These are phyloP conservation scores for Anas platyrhynchos DNA, from an alignment of 2,113 vertebrate species.

Conservation along the genomic window DNA sequence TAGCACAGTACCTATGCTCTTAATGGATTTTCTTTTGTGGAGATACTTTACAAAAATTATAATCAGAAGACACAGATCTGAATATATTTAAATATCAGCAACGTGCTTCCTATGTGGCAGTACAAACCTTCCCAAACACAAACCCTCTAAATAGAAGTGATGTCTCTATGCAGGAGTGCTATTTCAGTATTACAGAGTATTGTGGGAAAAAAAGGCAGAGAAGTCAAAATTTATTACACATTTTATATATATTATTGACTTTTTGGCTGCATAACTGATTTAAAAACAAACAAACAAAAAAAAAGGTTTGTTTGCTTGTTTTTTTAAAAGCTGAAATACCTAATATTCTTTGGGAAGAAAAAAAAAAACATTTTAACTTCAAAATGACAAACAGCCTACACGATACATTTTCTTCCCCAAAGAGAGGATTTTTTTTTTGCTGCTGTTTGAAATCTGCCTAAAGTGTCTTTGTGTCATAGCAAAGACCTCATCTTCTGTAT, in stretches of 20 bases:
- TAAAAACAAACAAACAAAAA: too few species aligned
- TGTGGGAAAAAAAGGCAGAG: neutral
- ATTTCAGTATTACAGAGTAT: neutral
- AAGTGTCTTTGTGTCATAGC: neutral
- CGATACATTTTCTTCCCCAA: neutral
- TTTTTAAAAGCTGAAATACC: neutral
- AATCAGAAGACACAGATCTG: neutral
- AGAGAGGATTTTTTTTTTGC: neutral
- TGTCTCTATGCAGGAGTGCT: neutral
- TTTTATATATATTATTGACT: slow-evolving; percentile 37
- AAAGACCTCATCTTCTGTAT: neutral
- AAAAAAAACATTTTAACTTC: slow-evolving; percentile 2
- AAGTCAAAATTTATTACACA: neutral
- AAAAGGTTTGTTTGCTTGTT: neutral
- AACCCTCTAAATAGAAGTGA: neutral
- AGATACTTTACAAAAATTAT: neutral
- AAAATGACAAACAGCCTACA: slow-evolving; percentile 11
- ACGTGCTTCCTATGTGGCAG: neutral
- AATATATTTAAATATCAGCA: neutral
- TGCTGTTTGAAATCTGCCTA: neutral
- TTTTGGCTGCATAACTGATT: neutral
- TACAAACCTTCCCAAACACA: neutral
- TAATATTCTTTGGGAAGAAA: neutral
- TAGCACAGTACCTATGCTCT: neutral
- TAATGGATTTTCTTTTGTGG: neutral